Base-by-base conservation (phyloP, 2,797 vertebrate genomes). In the Bucorvus abyssinicus region DNA sequence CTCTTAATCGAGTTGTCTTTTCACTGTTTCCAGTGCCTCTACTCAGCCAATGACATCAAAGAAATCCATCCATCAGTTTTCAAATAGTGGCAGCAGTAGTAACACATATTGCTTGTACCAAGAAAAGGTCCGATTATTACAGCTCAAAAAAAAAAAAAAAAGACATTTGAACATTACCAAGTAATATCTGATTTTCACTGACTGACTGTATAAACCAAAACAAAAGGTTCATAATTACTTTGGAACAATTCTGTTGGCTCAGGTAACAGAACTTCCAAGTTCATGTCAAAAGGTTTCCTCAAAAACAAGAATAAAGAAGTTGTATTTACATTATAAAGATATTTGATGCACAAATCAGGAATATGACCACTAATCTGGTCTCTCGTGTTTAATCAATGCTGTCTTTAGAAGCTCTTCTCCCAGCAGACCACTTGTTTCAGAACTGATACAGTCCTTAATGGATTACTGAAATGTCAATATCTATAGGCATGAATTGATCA, bases 401-500 rank as follows among this genome's bases (percentile, higher is more conserved):
- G 60, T 30, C 27, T 53, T 79, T 77, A 84, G 49, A 91, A 79
- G 63, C 55, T 44, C 24, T 71, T 42, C 34, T 82, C 36, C 73
- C 85, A 76, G 52, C 26, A 65, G 22, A 75, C 6, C 30, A 10
- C 16, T 52, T 81, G 47, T 36, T 95, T 87, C 63, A 80, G 79
- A 73, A 81, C 40, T 45, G 29, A 80, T 52, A 68, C 18, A 84
- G 57, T 79, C 38, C 42, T 89, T 65, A 86, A 84, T 53, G 55
- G 91, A 74, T 79, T 82, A 53, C 50, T 88, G 36, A 84, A 84
- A 84, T 18, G 24, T 90, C 91, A 92, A 47, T 89, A 95, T 61
- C 53, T 73, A 36, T 12, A 88, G 27, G 56, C 42, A 80, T 63
- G 84, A 89, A 92, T 53, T 77, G 49, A 60, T 34, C 76, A 69